A percentile compares a stretch with the other conserved stretches of the same genome.
Conservation (phyloP, 2,888 invertebrate genomes). For the Nesidiocoris tenuis region DNA sequence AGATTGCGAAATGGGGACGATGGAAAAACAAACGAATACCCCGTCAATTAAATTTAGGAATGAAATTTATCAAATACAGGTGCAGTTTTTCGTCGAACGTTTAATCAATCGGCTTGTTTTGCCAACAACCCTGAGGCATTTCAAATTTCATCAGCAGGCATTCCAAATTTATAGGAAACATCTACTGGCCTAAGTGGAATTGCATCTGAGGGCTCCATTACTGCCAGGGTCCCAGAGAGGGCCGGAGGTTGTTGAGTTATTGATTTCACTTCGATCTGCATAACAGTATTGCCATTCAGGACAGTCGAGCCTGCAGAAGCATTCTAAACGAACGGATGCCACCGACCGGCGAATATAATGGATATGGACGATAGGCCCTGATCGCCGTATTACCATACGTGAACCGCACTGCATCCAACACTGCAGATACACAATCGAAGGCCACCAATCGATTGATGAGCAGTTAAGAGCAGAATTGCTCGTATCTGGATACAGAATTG, state of each 20-base stretch:
- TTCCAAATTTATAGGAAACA: too few relatives aligned
- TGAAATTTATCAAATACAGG: too few relatives aligned
- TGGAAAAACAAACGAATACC: too few relatives aligned
- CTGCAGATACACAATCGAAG: background rate
- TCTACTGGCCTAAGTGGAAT: too few relatives aligned
- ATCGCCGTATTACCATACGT: background rate
- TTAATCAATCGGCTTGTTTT: too few relatives aligned
- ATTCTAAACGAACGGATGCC: background rate
- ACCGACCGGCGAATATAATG: background rate
- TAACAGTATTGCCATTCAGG: background rate
- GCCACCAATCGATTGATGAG: background rate
- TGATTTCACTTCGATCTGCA: background rate
- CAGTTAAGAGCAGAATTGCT: background rate
- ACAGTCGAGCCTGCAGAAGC: background rate
- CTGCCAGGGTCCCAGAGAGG: background rate
- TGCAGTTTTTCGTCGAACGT: too few relatives aligned
- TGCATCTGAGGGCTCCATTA: too few relatives aligned
- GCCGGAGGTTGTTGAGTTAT: background rate
- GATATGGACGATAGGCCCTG: background rate
- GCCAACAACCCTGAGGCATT: too few relatives aligned
- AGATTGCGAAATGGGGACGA: too few relatives aligned
- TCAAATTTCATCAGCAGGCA: too few relatives aligned
- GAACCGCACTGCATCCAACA: background rate
- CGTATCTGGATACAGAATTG: background rate
- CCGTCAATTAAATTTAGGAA: too few relatives aligned